These are phyloP conservation scores for Eupithecia tripunctaria DNA, from an alignment of 2,888 invertebrate genomes.

Conservation along the genomic window DNA sequence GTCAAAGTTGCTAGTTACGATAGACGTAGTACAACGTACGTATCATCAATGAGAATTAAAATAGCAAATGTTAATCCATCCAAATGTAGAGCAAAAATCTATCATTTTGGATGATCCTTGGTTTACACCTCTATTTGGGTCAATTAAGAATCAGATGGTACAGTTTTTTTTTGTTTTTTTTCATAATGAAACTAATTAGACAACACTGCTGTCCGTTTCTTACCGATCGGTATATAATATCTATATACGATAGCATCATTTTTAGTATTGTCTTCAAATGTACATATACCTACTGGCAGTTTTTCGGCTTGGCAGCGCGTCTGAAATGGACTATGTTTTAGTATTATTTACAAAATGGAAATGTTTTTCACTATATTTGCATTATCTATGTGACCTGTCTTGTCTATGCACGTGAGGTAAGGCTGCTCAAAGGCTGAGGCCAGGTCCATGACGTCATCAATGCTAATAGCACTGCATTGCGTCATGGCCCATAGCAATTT, in stretches of 20 bases:
- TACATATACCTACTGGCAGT: neutral
- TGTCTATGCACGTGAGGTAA: neutral
- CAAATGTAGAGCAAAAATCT: neutral
- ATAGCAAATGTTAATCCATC: too few species aligned
- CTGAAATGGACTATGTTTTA: neutral
- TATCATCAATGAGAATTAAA: neutral
- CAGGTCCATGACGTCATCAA: conserved; percentile 27
- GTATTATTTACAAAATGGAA: neutral
- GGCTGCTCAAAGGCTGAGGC: conserved; percentile 14
- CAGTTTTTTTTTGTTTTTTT: too few species aligned
- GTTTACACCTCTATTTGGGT: neutral
- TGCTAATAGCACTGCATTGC: conserved; percentile 31
- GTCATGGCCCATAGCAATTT: conserved; percentile 19
- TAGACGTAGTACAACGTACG: neutral
- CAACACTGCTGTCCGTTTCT: neutral
- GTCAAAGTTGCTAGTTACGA: conserved; percentile 37
- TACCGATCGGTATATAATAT: neutral
- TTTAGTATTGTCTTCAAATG: neutral
- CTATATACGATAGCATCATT: neutral
- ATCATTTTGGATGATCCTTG: neutral
- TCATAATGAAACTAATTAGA: too few species aligned
- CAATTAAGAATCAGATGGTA: neutral
- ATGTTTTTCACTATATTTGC: neutral
- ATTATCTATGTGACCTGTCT: neutral
- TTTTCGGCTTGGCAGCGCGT: neutral